Conservation (phyloP, 2,797 vertebrate species). For the Pseudocheirus occidentalis region DNA sequence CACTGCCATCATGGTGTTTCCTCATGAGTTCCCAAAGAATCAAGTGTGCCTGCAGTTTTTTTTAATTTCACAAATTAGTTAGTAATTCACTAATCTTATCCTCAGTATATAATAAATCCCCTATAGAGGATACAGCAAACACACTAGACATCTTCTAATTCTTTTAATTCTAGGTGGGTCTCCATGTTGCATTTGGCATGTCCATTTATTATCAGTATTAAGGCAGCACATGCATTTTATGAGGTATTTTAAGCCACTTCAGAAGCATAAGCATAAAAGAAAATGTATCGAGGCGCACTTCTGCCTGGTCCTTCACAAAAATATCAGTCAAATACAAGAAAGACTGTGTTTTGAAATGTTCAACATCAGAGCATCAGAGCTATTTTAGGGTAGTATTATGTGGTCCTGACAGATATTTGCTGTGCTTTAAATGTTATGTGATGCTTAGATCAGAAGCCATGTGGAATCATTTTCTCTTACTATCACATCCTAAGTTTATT, state of each 20-base stretch:
- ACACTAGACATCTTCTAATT: neutral
- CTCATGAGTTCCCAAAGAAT: neutral
- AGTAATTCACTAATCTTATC: neutral
- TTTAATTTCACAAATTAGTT: neutral
- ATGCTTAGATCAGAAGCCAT: conserved; percentile 6
- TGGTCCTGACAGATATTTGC: neutral
- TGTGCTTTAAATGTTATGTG: neutral
- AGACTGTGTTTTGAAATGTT: neutral
- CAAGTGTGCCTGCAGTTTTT: neutral
- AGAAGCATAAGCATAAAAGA: neutral
- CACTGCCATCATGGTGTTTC: neutral
- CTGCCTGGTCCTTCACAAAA: conserved; percentile 12
- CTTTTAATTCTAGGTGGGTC: neutral
- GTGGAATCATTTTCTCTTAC: conserved; percentile 44
- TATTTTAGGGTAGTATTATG: neutral
- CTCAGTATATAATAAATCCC: neutral
- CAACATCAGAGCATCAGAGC: neutral
- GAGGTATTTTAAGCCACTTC: neutral
- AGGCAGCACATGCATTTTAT: neutral
- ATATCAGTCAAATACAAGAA: neutral
- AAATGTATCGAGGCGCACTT: conserved; percentile 22
- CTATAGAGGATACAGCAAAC: neutral
- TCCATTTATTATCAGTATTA: neutral
- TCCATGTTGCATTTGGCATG: neutral
- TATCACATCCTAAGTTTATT: conserved; percentile 47